These are phyloP conservation scores for Apotomis turbidana DNA, from an alignment of 2,888 invertebrate genomes.

Conservation along the genomic window DNA sequence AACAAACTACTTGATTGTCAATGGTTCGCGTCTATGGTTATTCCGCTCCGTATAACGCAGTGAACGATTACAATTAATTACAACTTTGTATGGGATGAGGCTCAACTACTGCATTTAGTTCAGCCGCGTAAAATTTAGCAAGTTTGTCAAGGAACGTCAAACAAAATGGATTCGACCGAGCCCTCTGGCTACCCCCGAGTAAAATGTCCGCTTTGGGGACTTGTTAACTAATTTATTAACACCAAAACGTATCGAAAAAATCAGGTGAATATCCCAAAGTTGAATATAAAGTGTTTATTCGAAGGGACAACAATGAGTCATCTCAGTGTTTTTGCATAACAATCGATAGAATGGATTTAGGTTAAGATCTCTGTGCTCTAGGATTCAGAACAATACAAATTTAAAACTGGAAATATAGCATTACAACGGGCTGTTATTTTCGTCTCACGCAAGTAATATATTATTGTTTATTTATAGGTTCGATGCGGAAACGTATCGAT, in stretches of 20 bases:
- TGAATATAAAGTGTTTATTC: constrained; percentile 53
- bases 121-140: constrained; percentile 31
- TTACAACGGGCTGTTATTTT: constrained; percentile 63
- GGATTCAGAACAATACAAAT: constrained; percentile 68
- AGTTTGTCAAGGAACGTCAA: too few species aligned
- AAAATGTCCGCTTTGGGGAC: constrained; percentile 80
- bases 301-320: constrained; percentile 67
- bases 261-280: constrained; percentile 69
- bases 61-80: not conserved
- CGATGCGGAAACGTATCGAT: constrained; percentile 75
- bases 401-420: constrained; percentile 64
- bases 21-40: constrained; percentile 22
- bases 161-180: constrained; percentile 49
- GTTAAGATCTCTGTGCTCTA: constrained; percentile 79
- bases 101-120: constrained; percentile 8
- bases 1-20: not conserved
- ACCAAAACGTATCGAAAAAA: constrained; percentile 60
- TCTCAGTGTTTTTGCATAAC: constrained; percentile 80
- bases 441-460: constrained; percentile 65
- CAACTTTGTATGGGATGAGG: not conserved
- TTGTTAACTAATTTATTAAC: constrained; percentile 69
- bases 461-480: constrained; percentile 78
- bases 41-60: constrained; percentile 25
- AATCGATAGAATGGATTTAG: constrained; percentile 82
- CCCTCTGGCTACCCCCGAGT: constrained; percentile 52